phyloP scores from a whole-genome alignment of 2,888 invertebrate genomes.

The Aphidius colemani region DNA sequence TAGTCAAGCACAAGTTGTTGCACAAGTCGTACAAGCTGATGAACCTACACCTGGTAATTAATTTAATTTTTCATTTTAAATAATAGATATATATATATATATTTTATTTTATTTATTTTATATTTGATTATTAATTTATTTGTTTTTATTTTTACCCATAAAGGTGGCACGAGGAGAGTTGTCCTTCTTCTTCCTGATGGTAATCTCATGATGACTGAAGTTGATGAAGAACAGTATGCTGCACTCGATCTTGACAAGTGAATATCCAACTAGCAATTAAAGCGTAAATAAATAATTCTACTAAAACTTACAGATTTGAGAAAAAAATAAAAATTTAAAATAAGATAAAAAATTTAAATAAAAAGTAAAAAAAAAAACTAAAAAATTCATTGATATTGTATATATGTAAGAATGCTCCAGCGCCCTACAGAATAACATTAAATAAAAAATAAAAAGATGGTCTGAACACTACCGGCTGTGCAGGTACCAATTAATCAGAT shows the following conservation, averaged over 20 bases:
- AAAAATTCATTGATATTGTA: constrained; percentile 50
- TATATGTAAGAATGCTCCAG: constrained; percentile 54
- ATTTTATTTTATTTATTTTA: constrained; percentile 16
- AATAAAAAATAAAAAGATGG: constrained; percentile 1
- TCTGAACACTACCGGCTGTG: constrained; percentile 3
- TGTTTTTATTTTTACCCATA: constrained; percentile 32
- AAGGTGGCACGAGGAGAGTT: constrained; percentile 82
- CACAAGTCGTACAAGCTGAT: constrained; percentile 84
- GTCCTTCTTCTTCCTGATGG: constrained; percentile 84
- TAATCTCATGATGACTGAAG: constrained; percentile 84
- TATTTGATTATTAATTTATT: neutral
- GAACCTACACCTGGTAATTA: constrained; percentile 78
- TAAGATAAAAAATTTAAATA: constrained; percentile 26
- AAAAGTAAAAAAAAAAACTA: constrained; percentile 37
- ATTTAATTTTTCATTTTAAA: constrained; percentile 9
- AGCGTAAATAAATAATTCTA: constrained; percentile 7
- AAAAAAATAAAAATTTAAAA: constrained; percentile 28
- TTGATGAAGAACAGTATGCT: constrained; percentile 84
- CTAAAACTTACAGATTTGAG: constrained; percentile 5
- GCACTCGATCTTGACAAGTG: constrained; percentile 68
- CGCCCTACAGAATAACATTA: constrained; percentile 39
- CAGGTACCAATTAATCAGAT: constrained; percentile 12
- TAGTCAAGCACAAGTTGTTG: constrained; percentile 76
- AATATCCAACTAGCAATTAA: constrained; percentile 34
- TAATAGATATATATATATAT: constrained; percentile 8